phyloP scores from a whole-genome alignment of 2,797 vertebrate species.

The Lycodopsis pacificus region DNA sequence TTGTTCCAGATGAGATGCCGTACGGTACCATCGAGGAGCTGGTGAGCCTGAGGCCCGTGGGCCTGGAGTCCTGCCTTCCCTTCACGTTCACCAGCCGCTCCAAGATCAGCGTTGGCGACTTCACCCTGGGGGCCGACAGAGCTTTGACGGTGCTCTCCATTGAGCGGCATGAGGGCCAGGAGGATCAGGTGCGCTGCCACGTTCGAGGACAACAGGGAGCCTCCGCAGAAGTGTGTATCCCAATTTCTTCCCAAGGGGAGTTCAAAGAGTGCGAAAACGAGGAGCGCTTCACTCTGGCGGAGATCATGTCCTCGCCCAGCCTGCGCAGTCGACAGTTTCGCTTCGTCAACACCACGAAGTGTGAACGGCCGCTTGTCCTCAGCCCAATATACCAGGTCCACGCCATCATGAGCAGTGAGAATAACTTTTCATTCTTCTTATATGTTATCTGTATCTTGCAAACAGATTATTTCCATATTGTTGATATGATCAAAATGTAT shows the following conservation, averaged over 20 bases:
- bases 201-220: slow-evolving; percentile 52
- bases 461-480: not conserved
- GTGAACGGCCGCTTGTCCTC: slow-evolving; percentile 67
- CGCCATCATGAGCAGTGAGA: slow-evolving; percentile 90
- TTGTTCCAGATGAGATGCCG: slow-evolving; percentile 68
- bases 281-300: slow-evolving; percentile 75
- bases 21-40: slow-evolving; percentile 82
- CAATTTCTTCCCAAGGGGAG: slow-evolving; percentile 74
- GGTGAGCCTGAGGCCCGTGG: slow-evolving; percentile 67
- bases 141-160: slow-evolving; percentile 76
- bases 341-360: slow-evolving; percentile 49
- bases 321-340: slow-evolving; percentile 78
- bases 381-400: slow-evolving; percentile 86
- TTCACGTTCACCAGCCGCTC: slow-evolving; percentile 78
- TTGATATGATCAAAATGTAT: not conserved
- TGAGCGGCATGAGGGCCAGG: slow-evolving; percentile 34
- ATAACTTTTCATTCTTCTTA: not conserved
- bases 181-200: slow-evolving; percentile 74
- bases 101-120: slow-evolving; percentile 69
- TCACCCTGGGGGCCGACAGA: slow-evolving; percentile 64
- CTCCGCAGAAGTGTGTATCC: slow-evolving; percentile 72
- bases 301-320: slow-evolving; percentile 78
- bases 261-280: slow-evolving; percentile 73
- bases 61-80: slow-evolving; percentile 67
- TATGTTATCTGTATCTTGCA: not conserved